phyloP scores from a whole-genome alignment of 2,888 invertebrate species.

The Tenthredo distinguenda region DNA sequence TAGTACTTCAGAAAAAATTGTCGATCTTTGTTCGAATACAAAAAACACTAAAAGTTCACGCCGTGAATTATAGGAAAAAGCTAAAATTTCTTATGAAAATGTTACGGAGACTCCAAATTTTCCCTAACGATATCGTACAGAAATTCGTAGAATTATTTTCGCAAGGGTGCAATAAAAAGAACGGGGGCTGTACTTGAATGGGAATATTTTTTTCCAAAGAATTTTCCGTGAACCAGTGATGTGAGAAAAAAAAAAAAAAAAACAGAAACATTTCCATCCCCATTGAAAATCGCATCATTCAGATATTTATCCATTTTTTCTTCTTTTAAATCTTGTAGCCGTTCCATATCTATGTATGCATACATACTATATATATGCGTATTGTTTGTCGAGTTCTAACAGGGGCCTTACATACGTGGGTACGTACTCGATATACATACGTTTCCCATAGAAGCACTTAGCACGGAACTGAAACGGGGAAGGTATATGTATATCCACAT shows the following conservation, averaged over 20 bases:
- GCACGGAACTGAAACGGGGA: background rate
- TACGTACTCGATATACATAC: background rate
- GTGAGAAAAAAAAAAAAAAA: too few species aligned
- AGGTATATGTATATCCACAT: background rate
- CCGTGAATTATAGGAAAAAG: too few species aligned
- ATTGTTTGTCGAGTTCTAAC: background rate
- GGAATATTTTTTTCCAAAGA: background rate
- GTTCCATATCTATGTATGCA: background rate
- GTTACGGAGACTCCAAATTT: too few species aligned
- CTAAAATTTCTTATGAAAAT: too few species aligned
- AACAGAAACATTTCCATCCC: background rate
- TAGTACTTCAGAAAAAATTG: too few species aligned
- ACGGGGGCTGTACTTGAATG: too few species aligned
- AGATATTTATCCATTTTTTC: background rate
- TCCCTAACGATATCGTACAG: too few species aligned
- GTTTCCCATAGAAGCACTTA: slow-evolving; percentile 28
- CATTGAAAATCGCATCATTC: background rate
- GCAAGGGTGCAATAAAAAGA: too few species aligned
- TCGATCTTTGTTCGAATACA: too few species aligned
- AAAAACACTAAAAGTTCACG: too few species aligned
- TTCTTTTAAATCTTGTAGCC: background rate
- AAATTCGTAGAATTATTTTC: too few species aligned
- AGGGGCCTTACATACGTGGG: background rate
- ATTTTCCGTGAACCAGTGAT: background rate
- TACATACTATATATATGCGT: too few species aligned